Evolutionary conservation across 1,140 invertebrate genomes (phyloP).

Genomic region (Luehdorfia chinensis): DNA sequence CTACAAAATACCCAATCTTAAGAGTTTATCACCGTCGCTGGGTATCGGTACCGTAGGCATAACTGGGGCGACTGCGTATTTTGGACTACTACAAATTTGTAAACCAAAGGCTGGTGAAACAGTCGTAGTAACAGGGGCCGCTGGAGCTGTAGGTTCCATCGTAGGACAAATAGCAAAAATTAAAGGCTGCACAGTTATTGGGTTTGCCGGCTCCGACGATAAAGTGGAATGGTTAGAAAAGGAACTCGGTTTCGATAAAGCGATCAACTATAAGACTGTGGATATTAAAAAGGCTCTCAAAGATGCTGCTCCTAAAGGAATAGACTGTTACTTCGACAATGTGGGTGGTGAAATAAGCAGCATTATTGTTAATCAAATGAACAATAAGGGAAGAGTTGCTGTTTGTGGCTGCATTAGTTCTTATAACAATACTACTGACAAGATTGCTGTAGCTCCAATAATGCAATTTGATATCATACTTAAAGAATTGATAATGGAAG

Average conservation of each 20-base stretch:
- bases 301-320: too few relatives aligned
- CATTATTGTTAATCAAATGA: not conserved
- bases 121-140: constrained; percentile 12
- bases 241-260: too few relatives aligned
- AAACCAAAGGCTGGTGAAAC: constrained; percentile 15
- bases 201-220: constrained; percentile 1
- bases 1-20: constrained; percentile 28
- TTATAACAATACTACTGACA: not conserved
- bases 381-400: not conserved
- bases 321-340: constrained; percentile 2
- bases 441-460: not conserved
- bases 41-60: constrained; percentile 20
- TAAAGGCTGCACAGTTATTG: constrained; percentile 2
- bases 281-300: too few relatives aligned
- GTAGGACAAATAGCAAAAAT: constrained; percentile 17
- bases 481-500: constrained; percentile 1
- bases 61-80: constrained; percentile 13
- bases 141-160: constrained; percentile 33
- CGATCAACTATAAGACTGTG: too few relatives aligned
- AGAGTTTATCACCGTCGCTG: constrained; percentile 28
- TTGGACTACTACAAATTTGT: constrained; percentile 11
- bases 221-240: too few relatives aligned
- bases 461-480: not conserved
- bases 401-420: constrained; percentile 1
- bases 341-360: not conserved